Evolutionary conservation across 1,140 invertebrate species (phyloP), one percentile per base, ranked within the genome.

Genomic region (Diabrotica undecimpunctata): DNA sequence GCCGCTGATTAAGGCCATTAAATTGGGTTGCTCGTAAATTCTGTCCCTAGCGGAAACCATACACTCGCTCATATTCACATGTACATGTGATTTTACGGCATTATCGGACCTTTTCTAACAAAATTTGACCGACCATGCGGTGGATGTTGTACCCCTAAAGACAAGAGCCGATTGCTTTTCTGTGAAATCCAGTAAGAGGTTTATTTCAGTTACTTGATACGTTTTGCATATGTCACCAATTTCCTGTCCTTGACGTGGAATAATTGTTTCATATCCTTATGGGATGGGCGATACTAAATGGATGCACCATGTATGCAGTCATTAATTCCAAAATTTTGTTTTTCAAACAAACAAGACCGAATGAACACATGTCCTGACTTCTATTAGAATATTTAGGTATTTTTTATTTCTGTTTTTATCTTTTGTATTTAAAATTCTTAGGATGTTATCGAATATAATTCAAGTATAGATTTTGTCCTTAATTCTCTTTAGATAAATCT

Each of bases 131-230:
- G 54, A 7, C 54, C 36, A 35, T 25, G 25, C 25, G 25, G 25
- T 25, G 25, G 25, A 4, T 25, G 25, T 1, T 25, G 54, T 55
- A 55, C 54, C 36, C 14, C 13, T 55, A 55, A 55, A 36, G 14
- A 55, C 36, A 53, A 53, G 54, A 10, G 6, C 54, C 25, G 54
- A 13, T 25, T 25, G 25, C 25, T 10, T 55, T 55, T 55, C 54
- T 55, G 54, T 36, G 54, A 55, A 55, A 55, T 55, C 54, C 10
- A 25, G 14, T 9, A 25, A 25, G 14, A 35, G 14, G 36, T 13
- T 55, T 55, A 55, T 55, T 55, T 55, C 13, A 55, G 54, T 55
- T 55, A 55, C 54, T 25, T 11, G 54, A 55, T 55, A 55, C 54
- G 54, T 55, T 55, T 55, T 55, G 54, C 54, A 55, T 55, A 55